Percentiles rank a stretch among this genome's conserved stretches.
phyloP scores from a whole-genome alignment of 2,113 vertebrate genomes.

The Corythoichthys intestinalis region DNA sequence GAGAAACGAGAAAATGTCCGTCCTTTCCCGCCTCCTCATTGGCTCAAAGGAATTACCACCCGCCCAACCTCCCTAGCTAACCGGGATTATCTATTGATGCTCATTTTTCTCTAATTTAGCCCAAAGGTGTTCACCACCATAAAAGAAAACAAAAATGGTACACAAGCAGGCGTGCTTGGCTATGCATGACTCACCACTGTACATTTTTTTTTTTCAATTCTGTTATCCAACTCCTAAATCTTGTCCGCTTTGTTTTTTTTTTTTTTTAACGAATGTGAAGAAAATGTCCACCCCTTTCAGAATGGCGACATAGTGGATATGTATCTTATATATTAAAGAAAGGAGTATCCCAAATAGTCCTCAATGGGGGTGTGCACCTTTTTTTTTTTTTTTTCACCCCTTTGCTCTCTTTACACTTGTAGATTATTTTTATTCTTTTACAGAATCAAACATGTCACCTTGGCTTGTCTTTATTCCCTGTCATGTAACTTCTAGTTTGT shows the following conservation, averaged over 20 bases:
- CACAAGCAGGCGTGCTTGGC: constrained; percentile 61
- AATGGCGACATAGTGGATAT: constrained; percentile 55
- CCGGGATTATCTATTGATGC: background rate
- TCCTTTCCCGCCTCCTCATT: constrained; percentile 28
- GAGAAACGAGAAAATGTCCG: constrained; percentile 36
- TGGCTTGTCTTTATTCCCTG: constrained; percentile 61
- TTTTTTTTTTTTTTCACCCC: background rate
- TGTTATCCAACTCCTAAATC: constrained; percentile 42
- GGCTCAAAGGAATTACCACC: background rate
- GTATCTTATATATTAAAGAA: constrained; percentile 59
- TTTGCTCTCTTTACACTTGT: background rate
- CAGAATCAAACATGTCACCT: background rate
- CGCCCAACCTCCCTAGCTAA: background rate
- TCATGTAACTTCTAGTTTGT: constrained; percentile 83
- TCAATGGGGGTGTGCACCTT: constrained; percentile 20
- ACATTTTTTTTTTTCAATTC: background rate
- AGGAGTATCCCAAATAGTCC: constrained; percentile 46
- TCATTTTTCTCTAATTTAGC: background rate
- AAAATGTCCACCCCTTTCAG: constrained; percentile 41
- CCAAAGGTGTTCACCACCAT: constrained; percentile 57
- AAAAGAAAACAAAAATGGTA: constrained; percentile 41
- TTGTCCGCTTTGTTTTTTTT: background rate
- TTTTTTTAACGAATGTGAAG: constrained; percentile 25
- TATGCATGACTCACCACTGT: constrained; percentile 62
- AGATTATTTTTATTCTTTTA: background rate